Conservation (phyloP, 1,140 invertebrate genomes). For the Ceratina calcarata region DNA sequence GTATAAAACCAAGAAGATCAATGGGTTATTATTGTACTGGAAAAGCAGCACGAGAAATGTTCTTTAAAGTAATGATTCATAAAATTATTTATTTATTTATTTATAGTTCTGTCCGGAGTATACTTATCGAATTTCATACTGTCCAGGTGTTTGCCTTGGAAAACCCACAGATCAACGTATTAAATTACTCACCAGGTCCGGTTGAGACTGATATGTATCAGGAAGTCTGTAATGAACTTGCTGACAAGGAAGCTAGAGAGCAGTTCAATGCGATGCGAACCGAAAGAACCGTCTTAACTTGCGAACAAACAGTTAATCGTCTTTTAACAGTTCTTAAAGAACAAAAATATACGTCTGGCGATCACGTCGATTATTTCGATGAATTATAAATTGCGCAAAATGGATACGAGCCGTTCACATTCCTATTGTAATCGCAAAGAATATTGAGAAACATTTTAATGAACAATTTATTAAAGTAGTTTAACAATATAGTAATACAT, state of each 20-base stretch:
- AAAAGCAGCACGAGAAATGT: slow-evolving; percentile 96
- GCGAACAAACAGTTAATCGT: slow-evolving; percentile 88
- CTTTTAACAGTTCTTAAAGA: slow-evolving; percentile 86
- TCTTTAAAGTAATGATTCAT: slow-evolving; percentile 85
- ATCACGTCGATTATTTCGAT: slow-evolving; percentile 94
- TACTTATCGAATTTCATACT: slow-evolving; percentile 13
- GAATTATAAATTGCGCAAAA: slow-evolving; percentile 56
- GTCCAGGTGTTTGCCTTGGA: slow-evolving; percentile 88
- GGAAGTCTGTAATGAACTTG: slow-evolving; percentile 82
- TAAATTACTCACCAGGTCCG: slow-evolving; percentile 97
- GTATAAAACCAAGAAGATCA: slow-evolving; percentile 87
- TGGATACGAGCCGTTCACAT: not conserved
- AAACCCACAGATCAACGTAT: slow-evolving; percentile 86
- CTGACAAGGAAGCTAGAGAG: slow-evolving; percentile 83
- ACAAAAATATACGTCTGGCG: slow-evolving; percentile 90
- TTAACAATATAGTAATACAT: not conserved
- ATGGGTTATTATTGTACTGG: slow-evolving; percentile 91
- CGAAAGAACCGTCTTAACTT: slow-evolving; percentile 85
- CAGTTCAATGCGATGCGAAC: slow-evolving; percentile 83
- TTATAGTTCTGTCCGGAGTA: not conserved
- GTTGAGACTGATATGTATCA: slow-evolving; percentile 94
- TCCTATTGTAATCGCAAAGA: not conserved
- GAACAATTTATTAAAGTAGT: not conserved
- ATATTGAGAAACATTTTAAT: not conserved
- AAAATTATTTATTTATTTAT: not conserved